These are phyloP conservation scores for Nebria brevicollis DNA, from an alignment of 2,888 invertebrate genomes.

Conservation along the genomic window DNA sequence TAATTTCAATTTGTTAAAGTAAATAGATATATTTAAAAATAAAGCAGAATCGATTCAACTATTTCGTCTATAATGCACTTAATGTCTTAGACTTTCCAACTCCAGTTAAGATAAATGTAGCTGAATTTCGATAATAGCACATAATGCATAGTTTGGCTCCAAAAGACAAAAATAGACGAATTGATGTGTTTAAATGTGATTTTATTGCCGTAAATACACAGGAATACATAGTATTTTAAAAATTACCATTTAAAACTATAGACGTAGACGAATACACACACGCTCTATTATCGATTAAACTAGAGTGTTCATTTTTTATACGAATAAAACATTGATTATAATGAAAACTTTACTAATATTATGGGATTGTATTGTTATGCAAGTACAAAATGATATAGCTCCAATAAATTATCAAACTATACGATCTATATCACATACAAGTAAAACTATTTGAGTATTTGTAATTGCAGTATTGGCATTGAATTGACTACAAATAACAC, in stretches of 20 bases:
- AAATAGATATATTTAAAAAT: too few relatives aligned
- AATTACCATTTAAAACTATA: slow-evolving; percentile 1
- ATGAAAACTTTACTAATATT: neutral
- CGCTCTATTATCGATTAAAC: neutral
- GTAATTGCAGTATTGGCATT: neutral
- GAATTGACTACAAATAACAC: neutral
- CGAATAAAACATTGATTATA: neutral
- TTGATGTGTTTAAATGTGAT: neutral
- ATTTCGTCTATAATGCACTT: too few relatives aligned
- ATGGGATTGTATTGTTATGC: neutral
- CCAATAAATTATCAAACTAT: neutral
- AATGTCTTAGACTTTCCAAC: too few relatives aligned
- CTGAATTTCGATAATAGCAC: neutral
- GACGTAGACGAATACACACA: neutral
- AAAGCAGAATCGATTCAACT: too few relatives aligned
- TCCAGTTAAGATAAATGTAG: too few relatives aligned
- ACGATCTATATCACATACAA: neutral
- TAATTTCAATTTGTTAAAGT: too few relatives aligned
- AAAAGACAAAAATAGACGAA: neutral
- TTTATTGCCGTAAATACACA: neutral
- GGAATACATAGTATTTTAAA: neutral
- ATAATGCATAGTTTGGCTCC: neutral
- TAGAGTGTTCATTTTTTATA: neutral
- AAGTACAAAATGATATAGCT: neutral
- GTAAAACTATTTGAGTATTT: neutral